Base-by-base conservation (phyloP, 2,888 invertebrate genomes). In the Tupiocoris notatus region DNA sequence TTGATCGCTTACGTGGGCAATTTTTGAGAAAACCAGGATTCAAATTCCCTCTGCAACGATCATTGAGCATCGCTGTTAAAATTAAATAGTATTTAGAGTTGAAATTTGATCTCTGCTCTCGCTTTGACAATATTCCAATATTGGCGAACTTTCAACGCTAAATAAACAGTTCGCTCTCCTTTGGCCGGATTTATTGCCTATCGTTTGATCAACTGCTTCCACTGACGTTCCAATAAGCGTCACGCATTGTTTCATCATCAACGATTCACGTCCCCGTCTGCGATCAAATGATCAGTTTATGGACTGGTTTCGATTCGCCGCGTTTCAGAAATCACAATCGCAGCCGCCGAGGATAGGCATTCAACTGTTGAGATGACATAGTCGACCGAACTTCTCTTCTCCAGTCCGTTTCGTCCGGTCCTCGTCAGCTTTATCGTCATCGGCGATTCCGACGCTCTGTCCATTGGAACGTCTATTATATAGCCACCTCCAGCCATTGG, bases 201-300 rank as follows among this genome's bases (percentile, higher is more conserved):
- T 67, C 67, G 23, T 67, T 67, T 56, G 56, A 67, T 67, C 67
- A 67, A 57, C 67, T n/a, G 25, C 63, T 65, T 24, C 25, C 65
- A 65, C 20, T 22, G 39, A 7, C 39, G 12, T 39, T 3, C 6
- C 23, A 39, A 67, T 67, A 22, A 67, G 67, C 57, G 67, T 56
- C 67, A 67, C 56, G 67, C 67, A 56, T 67, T 67, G 56, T 67
- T 12, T 12, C 39, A 39, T 12, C 3, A 7, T 39, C 39, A 39
- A 39, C 12, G 39, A 39, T 39, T 12, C 39, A 39, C 39, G 39
- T 39, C 12, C 39, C 39, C 39, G 6, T 7, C 39, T 39, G 39
- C 12, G 39, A 39, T 39, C 6, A 12, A 39, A n/a, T n/a, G n/a
- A n/a, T n/a, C n/a, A n/a, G n/a, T n/a, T n/a, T n/a, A n/a, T n/a